Percentiles rank a stretch among this genome's conserved stretches.
Evolutionary conservation across 2,797 vertebrate genomes (phyloP).

Genomic region (Cynopterus sphinx): DNA sequence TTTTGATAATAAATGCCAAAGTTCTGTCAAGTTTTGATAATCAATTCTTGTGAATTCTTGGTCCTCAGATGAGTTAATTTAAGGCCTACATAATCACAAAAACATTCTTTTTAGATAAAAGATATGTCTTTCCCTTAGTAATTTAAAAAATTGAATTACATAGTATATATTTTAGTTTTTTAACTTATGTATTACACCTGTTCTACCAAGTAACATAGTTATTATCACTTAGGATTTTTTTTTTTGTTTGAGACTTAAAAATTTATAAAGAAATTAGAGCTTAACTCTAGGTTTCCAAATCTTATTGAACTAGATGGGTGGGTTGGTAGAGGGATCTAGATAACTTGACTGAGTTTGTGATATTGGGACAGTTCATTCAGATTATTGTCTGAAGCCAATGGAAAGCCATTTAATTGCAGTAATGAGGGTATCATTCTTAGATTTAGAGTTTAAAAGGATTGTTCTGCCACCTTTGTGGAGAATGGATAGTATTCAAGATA

Average conservation of each 20-base stretch:
- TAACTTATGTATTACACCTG: background rate
- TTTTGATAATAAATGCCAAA: constrained; percentile 45
- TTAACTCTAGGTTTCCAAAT: background rate
- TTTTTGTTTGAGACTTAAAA: background rate
- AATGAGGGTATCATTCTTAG: background rate
- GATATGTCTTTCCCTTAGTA: background rate
- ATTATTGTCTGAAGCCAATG: constrained; percentile 19
- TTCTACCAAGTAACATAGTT: background rate
- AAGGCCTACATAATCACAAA: background rate
- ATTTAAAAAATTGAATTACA: background rate
- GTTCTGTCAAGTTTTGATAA: background rate
- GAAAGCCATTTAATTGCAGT: background rate
- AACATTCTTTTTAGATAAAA: background rate
- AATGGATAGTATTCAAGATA: background rate
- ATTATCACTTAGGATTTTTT: background rate
- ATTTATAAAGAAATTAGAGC: background rate
- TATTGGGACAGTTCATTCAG: constrained; percentile 32
- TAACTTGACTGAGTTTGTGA: background rate
- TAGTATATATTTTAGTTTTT: background rate
- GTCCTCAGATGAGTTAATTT: background rate
- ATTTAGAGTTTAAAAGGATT: constrained; percentile 20
- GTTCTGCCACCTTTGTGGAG: background rate
- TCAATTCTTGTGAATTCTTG: background rate
- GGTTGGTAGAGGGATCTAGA: background rate
- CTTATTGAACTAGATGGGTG: background rate